These are phyloP conservation scores for Limnephilus auricula DNA, from an alignment of 2,888 invertebrate genomes.

Conservation along the genomic window DNA sequence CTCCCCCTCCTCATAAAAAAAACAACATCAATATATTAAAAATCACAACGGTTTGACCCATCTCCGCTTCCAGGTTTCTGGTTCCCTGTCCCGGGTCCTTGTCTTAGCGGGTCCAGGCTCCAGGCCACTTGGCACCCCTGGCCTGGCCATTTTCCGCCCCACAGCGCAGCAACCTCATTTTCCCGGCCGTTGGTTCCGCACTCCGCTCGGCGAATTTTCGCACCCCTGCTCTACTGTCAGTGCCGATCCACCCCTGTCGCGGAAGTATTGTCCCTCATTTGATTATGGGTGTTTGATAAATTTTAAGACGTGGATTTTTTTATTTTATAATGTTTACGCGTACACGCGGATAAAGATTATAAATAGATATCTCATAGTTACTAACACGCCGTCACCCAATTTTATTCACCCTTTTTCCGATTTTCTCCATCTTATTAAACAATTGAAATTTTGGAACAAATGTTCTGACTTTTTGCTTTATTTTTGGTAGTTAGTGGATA, in stretches of 20 bases:
- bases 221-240: constrained; percentile 47
- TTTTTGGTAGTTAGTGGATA: neutral
- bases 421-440: neutral
- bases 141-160: constrained; percentile 75
- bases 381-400: neutral
- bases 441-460: neutral
- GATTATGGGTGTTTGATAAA: constrained; percentile 44
- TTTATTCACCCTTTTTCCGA: neutral
- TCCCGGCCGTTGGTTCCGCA: constrained; percentile 78
- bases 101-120: constrained; percentile 16
- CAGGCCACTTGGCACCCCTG: constrained; percentile 64
- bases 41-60: constrained; percentile 1
- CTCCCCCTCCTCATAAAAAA: neutral
- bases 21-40: neutral
- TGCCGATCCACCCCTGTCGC: constrained; percentile 66
- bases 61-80: neutral
- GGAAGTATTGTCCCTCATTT: constrained; percentile 64
- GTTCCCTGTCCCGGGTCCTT: neutral
- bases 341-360: neutral
- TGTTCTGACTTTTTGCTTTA: neutral
- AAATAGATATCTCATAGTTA: neutral
- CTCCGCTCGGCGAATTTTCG: constrained; percentile 69
- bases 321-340: neutral
- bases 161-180: constrained; percentile 77
- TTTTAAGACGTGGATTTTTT: constrained; percentile 15